phyloP scores from a whole-genome alignment of 2,888 invertebrate genomes.

The Lasioglossum vierecki region DNA sequence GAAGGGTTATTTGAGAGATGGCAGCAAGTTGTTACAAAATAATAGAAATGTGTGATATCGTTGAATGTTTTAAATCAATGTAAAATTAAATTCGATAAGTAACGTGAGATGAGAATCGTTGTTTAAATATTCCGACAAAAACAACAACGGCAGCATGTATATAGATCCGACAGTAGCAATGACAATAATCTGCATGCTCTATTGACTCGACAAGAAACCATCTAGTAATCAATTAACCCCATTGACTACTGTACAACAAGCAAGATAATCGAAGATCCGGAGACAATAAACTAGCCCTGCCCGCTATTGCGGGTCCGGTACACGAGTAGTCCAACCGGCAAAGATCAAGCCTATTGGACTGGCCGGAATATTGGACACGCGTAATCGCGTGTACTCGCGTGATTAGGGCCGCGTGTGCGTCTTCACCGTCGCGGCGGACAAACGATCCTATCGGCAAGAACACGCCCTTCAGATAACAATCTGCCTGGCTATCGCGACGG shows the following conservation, averaged over 20 bases:
- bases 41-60: too few relatives aligned
- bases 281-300: not conserved
- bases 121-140: too few relatives aligned
- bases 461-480: conserved; percentile 57
- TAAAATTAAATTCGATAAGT: too few relatives aligned
- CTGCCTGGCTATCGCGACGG: conserved; percentile 46
- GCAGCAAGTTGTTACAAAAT: too few relatives aligned
- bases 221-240: conserved; percentile 1
- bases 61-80: too few relatives aligned
- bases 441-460: conserved; percentile 56
- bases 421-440: conserved; percentile 45
- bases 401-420: conserved; percentile 63
- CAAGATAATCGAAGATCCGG: conserved; percentile 19
- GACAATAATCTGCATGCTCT: not conserved
- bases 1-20: too few relatives aligned
- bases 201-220: not conserved
- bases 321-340: conserved; percentile 4
- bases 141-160: not conserved
- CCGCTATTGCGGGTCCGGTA: conserved; percentile 16
- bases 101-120: too few relatives aligned
- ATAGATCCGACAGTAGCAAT: not conserved
- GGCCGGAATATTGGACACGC: conserved; percentile 53
- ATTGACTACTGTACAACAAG: not conserved
- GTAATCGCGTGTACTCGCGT: conserved; percentile 63
- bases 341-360: conserved; percentile 45